A percentile compares a stretch with the other conserved stretches of the same genome.
These are phyloP conservation scores for Watersipora subatra DNA, from an alignment of 1,140 invertebrate species.

Conservation along the genomic window DNA sequence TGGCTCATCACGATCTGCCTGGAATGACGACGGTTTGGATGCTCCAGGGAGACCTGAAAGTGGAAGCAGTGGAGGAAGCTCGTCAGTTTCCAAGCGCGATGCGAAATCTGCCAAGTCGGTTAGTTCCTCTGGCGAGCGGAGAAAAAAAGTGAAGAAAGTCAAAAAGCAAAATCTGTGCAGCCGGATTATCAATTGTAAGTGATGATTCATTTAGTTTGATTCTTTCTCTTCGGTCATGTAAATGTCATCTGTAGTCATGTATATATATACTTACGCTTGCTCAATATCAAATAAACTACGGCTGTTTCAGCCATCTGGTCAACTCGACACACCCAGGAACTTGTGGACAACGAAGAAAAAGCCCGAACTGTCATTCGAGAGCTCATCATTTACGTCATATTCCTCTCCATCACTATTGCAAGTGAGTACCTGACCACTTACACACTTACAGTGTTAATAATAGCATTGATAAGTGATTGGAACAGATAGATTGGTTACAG, in stretches of 20 bases:
- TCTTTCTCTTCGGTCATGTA: too few relatives aligned
- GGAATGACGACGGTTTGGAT: slow-evolving; percentile 1
- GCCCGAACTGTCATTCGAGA: background rate
- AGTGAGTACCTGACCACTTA: background rate
- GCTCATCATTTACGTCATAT: slow-evolving; percentile 3
- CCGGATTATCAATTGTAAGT: background rate
- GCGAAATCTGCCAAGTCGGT: background rate
- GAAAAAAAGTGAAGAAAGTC: background rate
- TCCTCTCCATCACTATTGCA: background rate
- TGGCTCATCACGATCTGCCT: background rate
- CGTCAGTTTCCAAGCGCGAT: background rate
- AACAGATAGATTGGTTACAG: too few relatives aligned
- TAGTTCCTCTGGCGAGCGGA: background rate
- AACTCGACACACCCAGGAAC: background rate
- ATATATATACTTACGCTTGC: too few relatives aligned
- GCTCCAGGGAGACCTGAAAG: background rate
- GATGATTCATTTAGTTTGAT: too few relatives aligned
- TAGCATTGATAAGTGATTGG: too few relatives aligned
- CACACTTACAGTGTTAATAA: too few relatives aligned
- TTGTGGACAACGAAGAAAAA: background rate
- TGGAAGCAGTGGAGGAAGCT: background rate
- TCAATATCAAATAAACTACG: too few relatives aligned
- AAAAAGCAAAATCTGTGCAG: background rate
- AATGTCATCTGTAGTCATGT: too few relatives aligned
- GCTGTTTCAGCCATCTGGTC: background rate